A percentile compares a stretch with the other conserved stretches of the same genome.
phyloP scores from a whole-genome alignment of 1,140 invertebrate species.

The Drosophila orena region DNA sequence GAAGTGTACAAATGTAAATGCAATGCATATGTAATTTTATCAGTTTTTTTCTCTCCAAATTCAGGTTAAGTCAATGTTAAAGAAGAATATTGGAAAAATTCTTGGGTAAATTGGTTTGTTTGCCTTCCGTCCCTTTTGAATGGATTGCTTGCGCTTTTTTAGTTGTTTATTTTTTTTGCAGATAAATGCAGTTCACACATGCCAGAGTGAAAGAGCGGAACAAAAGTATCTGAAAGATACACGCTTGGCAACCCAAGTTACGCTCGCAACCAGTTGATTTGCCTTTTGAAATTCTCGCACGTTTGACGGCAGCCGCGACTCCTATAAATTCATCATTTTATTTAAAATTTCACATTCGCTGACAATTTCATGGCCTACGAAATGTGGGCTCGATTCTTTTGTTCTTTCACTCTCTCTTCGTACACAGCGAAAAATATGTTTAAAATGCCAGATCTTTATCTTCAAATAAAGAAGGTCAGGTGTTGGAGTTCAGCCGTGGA shows the following conservation, averaged over 20 bases:
- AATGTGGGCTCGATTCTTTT: slow-evolving; percentile 68
- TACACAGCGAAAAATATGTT: neutral
- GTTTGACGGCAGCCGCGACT: slow-evolving; percentile 47
- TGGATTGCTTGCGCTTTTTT: slow-evolving; percentile 28
- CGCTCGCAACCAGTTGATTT: slow-evolving; percentile 42
- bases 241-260: slow-evolving; percentile 39
- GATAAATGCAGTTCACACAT: slow-evolving; percentile 55
- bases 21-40: slow-evolving; percentile 14
- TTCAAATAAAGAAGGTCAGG: neutral
- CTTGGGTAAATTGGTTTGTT: slow-evolving; percentile 56
- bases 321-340: slow-evolving; percentile 81
- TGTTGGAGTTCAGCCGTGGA: neutral
- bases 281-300: slow-evolving; percentile 73
- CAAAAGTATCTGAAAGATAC: slow-evolving; percentile 48
- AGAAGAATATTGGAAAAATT: slow-evolving; percentile 34
- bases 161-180: slow-evolving; percentile 42
- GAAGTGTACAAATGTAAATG: slow-evolving; percentile 11
- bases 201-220: neutral
- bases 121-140: slow-evolving; percentile 20
- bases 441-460: neutral
- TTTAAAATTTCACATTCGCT: slow-evolving; percentile 81
- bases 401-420: slow-evolving; percentile 52
- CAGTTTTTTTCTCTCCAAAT: slow-evolving; percentile 9
- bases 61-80: slow-evolving; percentile 46
- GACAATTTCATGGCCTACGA: slow-evolving; percentile 79